phyloP scores from a whole-genome alignment of 2,888 invertebrate genomes.

The Caenorhabditis angaria region DNA sequence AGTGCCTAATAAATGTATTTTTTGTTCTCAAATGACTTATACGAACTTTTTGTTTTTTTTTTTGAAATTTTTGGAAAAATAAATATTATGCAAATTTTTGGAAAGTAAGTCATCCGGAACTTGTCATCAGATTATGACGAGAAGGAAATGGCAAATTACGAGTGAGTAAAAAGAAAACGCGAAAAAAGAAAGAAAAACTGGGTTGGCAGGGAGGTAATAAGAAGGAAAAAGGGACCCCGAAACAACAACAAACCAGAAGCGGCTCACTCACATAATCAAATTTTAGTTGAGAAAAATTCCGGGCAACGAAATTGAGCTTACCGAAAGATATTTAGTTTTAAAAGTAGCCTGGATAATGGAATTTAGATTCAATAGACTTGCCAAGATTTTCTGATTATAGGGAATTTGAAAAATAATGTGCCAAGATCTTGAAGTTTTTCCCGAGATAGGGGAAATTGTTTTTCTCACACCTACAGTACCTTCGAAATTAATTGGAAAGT shows the following conservation, averaged over 20 bases:
- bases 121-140: conserved; percentile 6
- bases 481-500: background rate
- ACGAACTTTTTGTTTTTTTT: background rate
- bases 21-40: no score
- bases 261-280: conserved; percentile 18
- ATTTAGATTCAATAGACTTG: no score
- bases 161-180: conserved; percentile 16
- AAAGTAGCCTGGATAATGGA: no score
- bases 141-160: conserved; percentile 12
- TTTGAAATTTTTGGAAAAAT: no score
- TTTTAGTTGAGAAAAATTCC: conserved; percentile 24
- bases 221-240: background rate
- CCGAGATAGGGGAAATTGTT: no score
- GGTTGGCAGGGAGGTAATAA: conserved; percentile 8
- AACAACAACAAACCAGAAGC: background rate
- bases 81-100: conserved; percentile 7
- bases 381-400: no score
- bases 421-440: no score
- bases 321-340: background rate
- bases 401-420: no score
- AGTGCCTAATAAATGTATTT: background rate
- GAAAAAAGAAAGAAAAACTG: conserved; percentile 15
- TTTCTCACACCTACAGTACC: no score
- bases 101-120: conserved; percentile 41
- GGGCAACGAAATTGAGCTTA: background rate